Conservation (phyloP, 30 jellyfish, hydroid and myxozoan genomes). For the Catostylus mosaicus region DNA sequence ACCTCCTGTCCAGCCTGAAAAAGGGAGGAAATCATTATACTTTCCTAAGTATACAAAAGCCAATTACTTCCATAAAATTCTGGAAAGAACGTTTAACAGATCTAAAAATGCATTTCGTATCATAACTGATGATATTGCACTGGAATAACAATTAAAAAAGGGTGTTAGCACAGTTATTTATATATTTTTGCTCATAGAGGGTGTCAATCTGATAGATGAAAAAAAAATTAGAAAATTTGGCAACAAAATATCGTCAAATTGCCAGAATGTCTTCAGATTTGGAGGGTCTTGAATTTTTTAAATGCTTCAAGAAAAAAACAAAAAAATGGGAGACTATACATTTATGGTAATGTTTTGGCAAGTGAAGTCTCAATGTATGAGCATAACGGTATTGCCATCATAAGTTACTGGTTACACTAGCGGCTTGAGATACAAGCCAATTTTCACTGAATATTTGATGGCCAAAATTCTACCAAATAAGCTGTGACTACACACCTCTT, state of each 20-base stretch:
- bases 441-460: not conserved
- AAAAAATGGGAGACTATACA: too few relatives aligned
- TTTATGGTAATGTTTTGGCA: too few relatives aligned
- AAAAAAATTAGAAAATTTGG: too few relatives aligned
- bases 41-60: not conserved
- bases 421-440: not conserved
- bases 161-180: not conserved
- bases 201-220: too few relatives aligned
- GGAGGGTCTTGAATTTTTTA: too few relatives aligned
- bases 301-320: too few relatives aligned
- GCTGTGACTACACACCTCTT: not conserved
- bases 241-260: too few relatives aligned
- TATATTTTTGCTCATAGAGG: not conserved
- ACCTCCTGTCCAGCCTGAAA: constrained; percentile 68
- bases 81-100: not conserved
- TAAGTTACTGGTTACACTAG: not conserved
- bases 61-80: not conserved
- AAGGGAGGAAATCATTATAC: not conserved
- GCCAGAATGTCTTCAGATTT: too few relatives aligned
- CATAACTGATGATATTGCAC: not conserved
- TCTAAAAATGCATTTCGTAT: not conserved
- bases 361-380: not conserved
- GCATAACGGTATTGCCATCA: not conserved
- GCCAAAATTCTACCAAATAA: not conserved
- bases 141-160: not conserved